These are phyloP conservation scores for Tipula helvola DNA, from an alignment of 2,888 invertebrate species.

Conservation along the genomic window DNA sequence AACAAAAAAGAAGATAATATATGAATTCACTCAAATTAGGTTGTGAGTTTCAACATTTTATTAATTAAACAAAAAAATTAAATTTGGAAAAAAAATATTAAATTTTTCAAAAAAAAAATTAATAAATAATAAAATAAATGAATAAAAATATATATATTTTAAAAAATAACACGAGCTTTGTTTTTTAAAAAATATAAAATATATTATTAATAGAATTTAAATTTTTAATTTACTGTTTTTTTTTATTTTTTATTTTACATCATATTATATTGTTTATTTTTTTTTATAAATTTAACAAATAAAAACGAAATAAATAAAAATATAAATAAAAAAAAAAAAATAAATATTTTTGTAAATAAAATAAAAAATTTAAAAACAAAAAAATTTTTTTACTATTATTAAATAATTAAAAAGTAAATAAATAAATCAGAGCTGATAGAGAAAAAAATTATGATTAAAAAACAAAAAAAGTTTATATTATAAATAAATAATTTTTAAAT, in stretches of 20 bases:
- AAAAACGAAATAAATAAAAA: background rate
- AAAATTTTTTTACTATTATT: slow-evolving; percentile 8
- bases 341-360: slow-evolving; percentile 6
- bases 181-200: background rate
- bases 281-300: background rate
- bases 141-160: background rate
- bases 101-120: background rate
- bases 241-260: background rate
- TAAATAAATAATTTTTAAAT: background rate
- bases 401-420: background rate
- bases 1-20: background rate
- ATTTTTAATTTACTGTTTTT: background rate
- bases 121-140: background rate
- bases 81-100: background rate
- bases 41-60: slow-evolving; percentile 8
- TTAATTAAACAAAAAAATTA: background rate
- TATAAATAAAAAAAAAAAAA: background rate
- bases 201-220: background rate
- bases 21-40: slow-evolving; percentile 8
- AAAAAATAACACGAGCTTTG: slow-evolving; percentile 8
- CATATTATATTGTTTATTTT: background rate
- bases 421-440: background rate
- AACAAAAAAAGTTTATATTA: background rate
- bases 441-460: background rate
- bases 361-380: background rate